Conservation (phyloP, 2,888 invertebrate genomes). For the Dichetophora obliterata region DNA sequence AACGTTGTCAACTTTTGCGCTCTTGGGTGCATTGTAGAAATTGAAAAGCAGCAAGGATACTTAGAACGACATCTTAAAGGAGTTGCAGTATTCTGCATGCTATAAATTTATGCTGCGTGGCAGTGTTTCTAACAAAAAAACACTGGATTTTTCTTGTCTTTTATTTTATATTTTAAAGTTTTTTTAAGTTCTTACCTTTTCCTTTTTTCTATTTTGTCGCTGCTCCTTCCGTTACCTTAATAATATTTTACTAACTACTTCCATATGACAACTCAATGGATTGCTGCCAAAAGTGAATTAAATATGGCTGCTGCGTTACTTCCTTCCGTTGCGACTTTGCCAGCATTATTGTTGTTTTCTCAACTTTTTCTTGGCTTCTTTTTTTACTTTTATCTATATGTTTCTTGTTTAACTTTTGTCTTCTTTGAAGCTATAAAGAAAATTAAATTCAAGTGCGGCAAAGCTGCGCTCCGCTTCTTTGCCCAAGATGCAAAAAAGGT, state of each 20-base stretch:
- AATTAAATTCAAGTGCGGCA: conserved; percentile 24
- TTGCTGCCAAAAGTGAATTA: conserved; percentile 35
- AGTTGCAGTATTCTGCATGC: no score
- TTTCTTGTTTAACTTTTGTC: not conserved
- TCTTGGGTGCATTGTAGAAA: no score
- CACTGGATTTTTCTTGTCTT: not conserved
- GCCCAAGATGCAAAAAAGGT: conserved; percentile 30
- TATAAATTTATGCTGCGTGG: no score
- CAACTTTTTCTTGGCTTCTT: not conserved
- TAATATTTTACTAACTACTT: conserved; percentile 8
- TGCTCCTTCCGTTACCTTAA: not conserved
- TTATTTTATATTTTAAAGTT: not conserved
- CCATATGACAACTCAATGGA: conserved; percentile 21
- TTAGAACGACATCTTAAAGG: no score
- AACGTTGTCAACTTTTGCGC: no score
- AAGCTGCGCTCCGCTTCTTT: not conserved
- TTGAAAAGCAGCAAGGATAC: no score
- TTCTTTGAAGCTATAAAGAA: not conserved
- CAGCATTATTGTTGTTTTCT: not conserved
- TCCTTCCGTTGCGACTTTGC: conserved; percentile 4
- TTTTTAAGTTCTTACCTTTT: not conserved
- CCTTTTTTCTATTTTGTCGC: not conserved
- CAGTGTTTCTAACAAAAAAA: not conserved
- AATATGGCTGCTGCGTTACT: conserved; percentile 19
- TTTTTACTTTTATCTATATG: not conserved